Base-by-base conservation (phyloP, 2,797 vertebrate species). In the Lagorchestes hirsutus region DNA sequence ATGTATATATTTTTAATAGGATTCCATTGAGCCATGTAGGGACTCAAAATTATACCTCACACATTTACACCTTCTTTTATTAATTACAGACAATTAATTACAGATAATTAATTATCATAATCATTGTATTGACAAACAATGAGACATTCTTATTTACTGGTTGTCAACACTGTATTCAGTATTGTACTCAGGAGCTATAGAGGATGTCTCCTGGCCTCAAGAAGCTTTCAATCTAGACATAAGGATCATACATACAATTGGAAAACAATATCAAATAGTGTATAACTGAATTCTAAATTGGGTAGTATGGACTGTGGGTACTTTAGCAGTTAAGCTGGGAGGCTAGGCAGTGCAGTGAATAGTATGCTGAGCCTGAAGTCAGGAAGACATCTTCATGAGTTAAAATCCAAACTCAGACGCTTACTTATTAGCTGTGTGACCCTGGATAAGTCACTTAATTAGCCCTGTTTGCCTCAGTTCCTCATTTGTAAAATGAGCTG, bases 1-100 rank as follows among this genome's bases (percentile, higher is more conserved):
- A 96, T 82, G 58, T 74, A 27, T 40, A 12, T 14, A 74, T 90
- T 95, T 95, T 67, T 50, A 34, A 92, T 34, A 56, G 12, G 54
- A 50, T 28, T 92, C 82, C 59, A 55, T 14, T 91, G 10, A 93
- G n/a, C 40, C 8, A n/a, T 62, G 0, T 3, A 82, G 54, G 52
- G 11, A 50, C 24, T 87, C n/a, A 40, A 74, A 74, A 74, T 74
- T 74, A 59, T 3, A 29, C 29, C 58, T 59, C 11, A 29, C 9
- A 29, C 28, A 59, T 59, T 31, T 12, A 29, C 58, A 29, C 58
- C 10, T 59, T 59, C 58, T 59, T 59, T 59, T 59, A 74, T 8
- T 74, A 74, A 18, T 40, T 74, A 74, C n/a, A 74, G 40, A 74
- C 46, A 46, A 46, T 46, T 46, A 46, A 46, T 46, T 46, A 46